phyloP scores from a whole-genome alignment of 1,140 invertebrate species.

The Augochlora pura region DNA sequence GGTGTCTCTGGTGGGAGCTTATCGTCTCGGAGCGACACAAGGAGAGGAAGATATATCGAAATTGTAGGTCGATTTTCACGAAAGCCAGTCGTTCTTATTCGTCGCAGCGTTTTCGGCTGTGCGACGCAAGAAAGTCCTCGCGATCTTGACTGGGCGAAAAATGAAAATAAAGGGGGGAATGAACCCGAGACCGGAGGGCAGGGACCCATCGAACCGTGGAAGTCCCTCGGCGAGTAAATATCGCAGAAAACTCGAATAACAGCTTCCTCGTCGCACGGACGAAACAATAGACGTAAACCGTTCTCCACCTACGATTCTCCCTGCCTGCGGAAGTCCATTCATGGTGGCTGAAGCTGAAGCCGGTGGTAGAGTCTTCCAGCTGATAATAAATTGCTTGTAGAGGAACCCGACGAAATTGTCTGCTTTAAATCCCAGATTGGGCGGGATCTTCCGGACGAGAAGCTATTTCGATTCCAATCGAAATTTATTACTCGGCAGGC shows the following conservation, averaged over 20 bases:
- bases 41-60: too few relatives aligned
- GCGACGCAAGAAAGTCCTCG: background rate
- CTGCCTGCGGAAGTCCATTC: background rate
- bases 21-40: too few relatives aligned
- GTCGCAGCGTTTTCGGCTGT: too few relatives aligned
- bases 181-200: too few relatives aligned
- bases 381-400: background rate
- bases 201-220: background rate
- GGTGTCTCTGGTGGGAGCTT: too few relatives aligned
- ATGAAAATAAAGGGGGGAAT: background rate
- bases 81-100: too few relatives aligned
- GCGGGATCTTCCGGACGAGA: too few relatives aligned
- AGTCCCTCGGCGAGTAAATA: slow-evolving; percentile 1
- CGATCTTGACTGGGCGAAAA: background rate
- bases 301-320: slow-evolving; percentile 1
- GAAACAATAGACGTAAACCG: slow-evolving; percentile 33
- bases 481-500: background rate
- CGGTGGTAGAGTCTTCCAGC: background rate
- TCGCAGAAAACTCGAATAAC: background rate
- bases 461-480: background rate
- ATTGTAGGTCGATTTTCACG: too few relatives aligned
- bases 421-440: too few relatives aligned
- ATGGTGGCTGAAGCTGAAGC: background rate
- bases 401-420: background rate
- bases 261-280: background rate